Evolutionary conservation across 2,888 invertebrate species (phyloP), one percentile per base, ranked within the genome.

Genomic region (Aproaerema taeniolella): DNA sequence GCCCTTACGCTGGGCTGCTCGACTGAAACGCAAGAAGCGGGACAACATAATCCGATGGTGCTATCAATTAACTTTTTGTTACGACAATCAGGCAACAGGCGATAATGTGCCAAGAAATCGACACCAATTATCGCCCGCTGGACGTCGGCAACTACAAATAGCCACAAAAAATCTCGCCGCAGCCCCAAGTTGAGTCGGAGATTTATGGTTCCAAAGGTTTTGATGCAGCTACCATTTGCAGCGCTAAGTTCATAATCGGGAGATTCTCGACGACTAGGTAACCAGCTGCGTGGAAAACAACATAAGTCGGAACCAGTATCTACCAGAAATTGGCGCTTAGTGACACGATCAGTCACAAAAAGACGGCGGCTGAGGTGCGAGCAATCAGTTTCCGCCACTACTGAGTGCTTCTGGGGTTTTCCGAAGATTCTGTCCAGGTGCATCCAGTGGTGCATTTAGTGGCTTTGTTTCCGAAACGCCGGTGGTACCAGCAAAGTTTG

Each of bases 231-330:
- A 7, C 48, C 46, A n/a, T 49, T 44, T 1, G 46, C 46, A 12
- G 49, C 43, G 8, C 32, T 20, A 10, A 49, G 43, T 12, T 47
- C 36, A 29, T 40, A 49, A 2, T 38, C 40, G 6, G 38, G 28
- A 2, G 15, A 1, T 15, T 30, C 9, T 9, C 14, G n/a, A 24
- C 16, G n/a, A 5, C 33, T 29, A 12, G 10, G n/a, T 3, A 43
- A 24, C 25, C 37, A 34, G 5, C 33, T 9, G 4, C 20, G 33
- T 0, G 45, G 42, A 26, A 13, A 47, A 9, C 45, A 49, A 20
- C 46, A 46, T 5, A 49, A 10, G 11, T 49, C 46, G 2, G 45
- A 45, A 1, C 47, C 47, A 1, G 49, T 49, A 25, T 49, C 47
- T 8, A 50, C 42, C 2, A 30, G 14, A 11, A 30, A 30, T 30